Base-by-base conservation (phyloP, 2,888 invertebrate species). In the Achlya flavicornis region DNA sequence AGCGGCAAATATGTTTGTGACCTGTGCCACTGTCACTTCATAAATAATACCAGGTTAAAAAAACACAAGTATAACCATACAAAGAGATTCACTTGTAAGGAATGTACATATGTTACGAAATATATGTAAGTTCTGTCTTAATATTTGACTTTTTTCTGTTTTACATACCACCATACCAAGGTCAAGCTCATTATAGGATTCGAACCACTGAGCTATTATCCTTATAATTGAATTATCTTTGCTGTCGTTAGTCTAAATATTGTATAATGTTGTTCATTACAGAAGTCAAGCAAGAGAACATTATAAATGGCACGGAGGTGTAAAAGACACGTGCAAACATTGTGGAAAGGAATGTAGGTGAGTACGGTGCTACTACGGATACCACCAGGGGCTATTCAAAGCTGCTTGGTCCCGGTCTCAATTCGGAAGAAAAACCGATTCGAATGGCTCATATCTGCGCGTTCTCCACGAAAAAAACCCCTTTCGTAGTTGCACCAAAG, bases 241-340 rank as follows among this genome's bases (percentile, higher is more conserved):
- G 26, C 26, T 26, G 26, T 26, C 1, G 26, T 26, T 26, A 26
- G 26, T 26, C 26, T 26, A 26, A 26, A 26, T n/a, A 26, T 1
- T 1, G 2, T 26, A 26, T 26, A 26, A 26, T 26, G 26, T 26
- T 26, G 26, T 26, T 26, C 26, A 26, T 53, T 53, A n/a, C 10
- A 53, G 53, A 53, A 53, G 53, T 53, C 53, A 53, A 53, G 53
- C 53, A 19, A 16, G 4, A 19, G 53, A 53, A 53, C 53, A 53
- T 53, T 53, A 53, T 19, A 53, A 53, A 10, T 53, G 16, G 53
- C 53, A 63, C 0, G 81, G 84, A 26, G 83, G 81, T 0, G 71
- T 81, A 71, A 64, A 74, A 12, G 82, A 84, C 63, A 73, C 76
- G 58, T 85, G 85, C 58, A 76, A 76, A 0, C 71, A 76, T 14